Percentiles rank a stretch among this genome's conserved stretches.
Evolutionary conservation across 2,113 vertebrate species (phyloP).

Genomic region (Rhadina sibilatrix): DNA sequence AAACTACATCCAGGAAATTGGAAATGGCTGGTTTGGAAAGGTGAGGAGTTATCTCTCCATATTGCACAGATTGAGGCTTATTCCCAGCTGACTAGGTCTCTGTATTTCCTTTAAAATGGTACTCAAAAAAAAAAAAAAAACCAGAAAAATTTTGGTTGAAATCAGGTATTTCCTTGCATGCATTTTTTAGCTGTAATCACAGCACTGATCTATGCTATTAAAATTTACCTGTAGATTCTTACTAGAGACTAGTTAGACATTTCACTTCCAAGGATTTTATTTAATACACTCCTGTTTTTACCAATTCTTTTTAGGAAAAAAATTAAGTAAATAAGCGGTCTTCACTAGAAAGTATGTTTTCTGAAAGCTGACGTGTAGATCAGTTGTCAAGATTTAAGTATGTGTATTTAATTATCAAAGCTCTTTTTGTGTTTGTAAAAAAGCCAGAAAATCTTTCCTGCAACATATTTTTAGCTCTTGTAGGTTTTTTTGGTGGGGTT

Average conservation of each 20-base stretch:
- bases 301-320: not conserved
- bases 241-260: not conserved
- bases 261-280: not conserved
- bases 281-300: not conserved
- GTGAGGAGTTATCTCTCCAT: constrained; percentile 63
- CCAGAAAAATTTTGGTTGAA: not conserved
- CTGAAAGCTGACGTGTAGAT: not conserved
- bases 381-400: not conserved
- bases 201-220: not conserved
- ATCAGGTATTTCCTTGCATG: not conserved
- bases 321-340: not conserved
- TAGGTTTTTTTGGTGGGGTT: not conserved
- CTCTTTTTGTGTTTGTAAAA: not conserved
- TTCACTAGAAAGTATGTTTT: not conserved
- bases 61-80: not conserved
- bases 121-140: not conserved
- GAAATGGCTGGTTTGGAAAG: constrained; percentile 97
- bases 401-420: not conserved
- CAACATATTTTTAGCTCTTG: not conserved
- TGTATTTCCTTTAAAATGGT: not conserved
- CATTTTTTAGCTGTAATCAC: not conserved
- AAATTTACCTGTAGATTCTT: not conserved
- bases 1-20: constrained; percentile 97
- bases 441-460: not conserved
- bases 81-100: not conserved